These are phyloP conservation scores for Willowsia nigromaculata DNA, from an alignment of 2,888 invertebrate species.

Conservation along the genomic window DNA sequence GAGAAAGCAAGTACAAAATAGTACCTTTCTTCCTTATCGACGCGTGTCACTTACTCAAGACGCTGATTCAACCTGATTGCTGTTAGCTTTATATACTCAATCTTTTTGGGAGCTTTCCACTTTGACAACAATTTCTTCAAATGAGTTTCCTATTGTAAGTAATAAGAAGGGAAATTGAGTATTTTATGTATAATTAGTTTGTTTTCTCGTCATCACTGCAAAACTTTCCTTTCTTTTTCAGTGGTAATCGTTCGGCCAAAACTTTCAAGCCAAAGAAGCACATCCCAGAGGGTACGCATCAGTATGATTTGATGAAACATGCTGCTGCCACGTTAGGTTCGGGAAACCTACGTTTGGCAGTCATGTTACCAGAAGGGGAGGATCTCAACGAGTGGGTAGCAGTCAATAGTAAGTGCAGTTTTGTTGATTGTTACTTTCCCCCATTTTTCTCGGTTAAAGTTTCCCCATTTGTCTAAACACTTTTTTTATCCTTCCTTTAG, in stretches of 20 bases:
- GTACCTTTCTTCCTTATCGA: not conserved
- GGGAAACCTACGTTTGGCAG: conserved; percentile 96
- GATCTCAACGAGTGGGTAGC: conserved; percentile 99
- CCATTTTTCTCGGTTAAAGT: no score
- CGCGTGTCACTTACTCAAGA: not conserved
- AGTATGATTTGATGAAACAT: conserved; percentile 99
- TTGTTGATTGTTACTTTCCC: no score
- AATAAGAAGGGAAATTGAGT: conserved; percentile 71
- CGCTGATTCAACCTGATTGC: no score
- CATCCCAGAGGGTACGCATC: conserved; percentile 98
- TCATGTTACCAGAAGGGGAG: conserved; percentile 98
- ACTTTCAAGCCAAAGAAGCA: conserved; percentile 99
- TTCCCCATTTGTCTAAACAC: no score
- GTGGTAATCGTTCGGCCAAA: conserved; percentile 95
- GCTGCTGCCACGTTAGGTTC: conserved; percentile 99
- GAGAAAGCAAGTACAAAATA: not conserved
- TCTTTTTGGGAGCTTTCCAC: not conserved
- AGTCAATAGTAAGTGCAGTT: conserved; percentile 97
- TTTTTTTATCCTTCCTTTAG: conserved; percentile 82
- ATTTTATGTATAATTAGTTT: not conserved
- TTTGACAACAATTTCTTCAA: not conserved
- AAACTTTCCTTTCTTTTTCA: conserved; percentile 80
- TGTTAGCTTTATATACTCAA: no score
- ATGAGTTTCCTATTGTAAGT: conserved; percentile 87
- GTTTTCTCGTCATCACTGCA: not conserved